Evolutionary conservation across 1,140 invertebrate genomes (phyloP).

Genomic region (Meteorus sp.): DNA sequence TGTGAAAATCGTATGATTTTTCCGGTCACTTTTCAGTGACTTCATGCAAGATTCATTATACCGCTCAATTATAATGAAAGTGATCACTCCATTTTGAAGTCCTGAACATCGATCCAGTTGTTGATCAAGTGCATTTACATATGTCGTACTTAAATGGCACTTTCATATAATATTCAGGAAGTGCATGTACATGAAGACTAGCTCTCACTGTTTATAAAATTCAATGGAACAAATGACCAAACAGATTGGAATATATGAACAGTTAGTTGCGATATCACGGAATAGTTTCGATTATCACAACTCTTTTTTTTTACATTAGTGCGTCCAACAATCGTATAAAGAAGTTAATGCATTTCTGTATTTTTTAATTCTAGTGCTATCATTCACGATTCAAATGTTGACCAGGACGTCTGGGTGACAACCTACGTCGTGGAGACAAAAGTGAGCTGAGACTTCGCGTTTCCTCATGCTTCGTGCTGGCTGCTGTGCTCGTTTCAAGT

Average conservation of each 20-base stretch:
- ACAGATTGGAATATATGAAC: background rate
- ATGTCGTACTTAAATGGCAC: constrained; percentile 36
- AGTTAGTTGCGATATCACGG: background rate
- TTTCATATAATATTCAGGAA: constrained; percentile 27
- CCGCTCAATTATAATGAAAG: too few relatives aligned
- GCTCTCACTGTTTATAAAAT: constrained; percentile 29
- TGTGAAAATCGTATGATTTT: too few relatives aligned
- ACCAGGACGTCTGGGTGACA: constrained; percentile 62
- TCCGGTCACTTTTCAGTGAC: too few relatives aligned
- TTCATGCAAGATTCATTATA: too few relatives aligned
- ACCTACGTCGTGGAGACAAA: constrained; percentile 63
- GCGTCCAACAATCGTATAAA: background rate
- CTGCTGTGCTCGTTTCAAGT: constrained; percentile 53
- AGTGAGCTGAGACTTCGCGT: constrained; percentile 63
- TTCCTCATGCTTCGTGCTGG: constrained; percentile 56
- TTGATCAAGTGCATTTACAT: constrained; percentile 29
- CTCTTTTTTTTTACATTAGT: background rate
- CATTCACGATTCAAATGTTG: constrained; percentile 37
- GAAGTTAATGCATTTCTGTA: background rate
- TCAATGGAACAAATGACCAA: background rate
- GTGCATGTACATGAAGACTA: constrained; percentile 42
- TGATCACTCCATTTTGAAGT: constrained; percentile 24
- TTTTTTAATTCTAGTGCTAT: background rate
- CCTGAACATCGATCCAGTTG: background rate
- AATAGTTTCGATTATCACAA: too few relatives aligned